A percentile compares a stretch with the other conserved stretches of the same genome.
These are phyloP conservation scores for Eumeta japonica DNA, from an alignment of 1,140 invertebrate genomes.

Conservation along the genomic window DNA sequence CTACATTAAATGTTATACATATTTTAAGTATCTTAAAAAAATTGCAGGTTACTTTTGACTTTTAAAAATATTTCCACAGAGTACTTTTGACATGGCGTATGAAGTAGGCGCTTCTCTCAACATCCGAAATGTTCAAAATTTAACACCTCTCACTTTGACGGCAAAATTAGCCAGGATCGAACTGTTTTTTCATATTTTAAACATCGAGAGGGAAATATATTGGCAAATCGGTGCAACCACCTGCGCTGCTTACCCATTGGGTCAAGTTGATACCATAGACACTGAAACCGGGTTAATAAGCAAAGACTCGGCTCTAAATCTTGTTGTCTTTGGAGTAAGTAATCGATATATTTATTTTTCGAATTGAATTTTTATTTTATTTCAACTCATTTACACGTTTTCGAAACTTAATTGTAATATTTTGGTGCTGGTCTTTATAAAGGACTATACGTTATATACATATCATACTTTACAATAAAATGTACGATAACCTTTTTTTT, in stretches of 20 bases:
- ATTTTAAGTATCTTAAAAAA: too few relatives aligned
- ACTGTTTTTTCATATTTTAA: constrained; percentile 94
- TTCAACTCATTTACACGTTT: too few relatives aligned
- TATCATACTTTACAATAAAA: too few relatives aligned
- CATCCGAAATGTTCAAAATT: constrained; percentile 81
- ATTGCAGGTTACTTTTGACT: too few relatives aligned
- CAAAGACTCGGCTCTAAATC: constrained; percentile 89
- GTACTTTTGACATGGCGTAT: constrained; percentile 92
- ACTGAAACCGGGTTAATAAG: constrained; percentile 87
- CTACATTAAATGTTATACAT: too few relatives aligned
- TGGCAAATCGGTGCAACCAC: constrained; percentile 96
- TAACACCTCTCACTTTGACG: constrained; percentile 91
- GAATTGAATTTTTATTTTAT: too few relatives aligned
- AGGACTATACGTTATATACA: too few relatives aligned
- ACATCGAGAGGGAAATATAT: constrained; percentile 92
- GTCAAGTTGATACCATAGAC: constrained; percentile 94
- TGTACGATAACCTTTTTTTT: not conserved
- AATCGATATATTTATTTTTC: too few relatives aligned
- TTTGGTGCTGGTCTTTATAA: too few relatives aligned
- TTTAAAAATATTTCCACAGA: too few relatives aligned
- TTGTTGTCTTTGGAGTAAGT: constrained; percentile 97
- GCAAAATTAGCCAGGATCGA: constrained; percentile 91
- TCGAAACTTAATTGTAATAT: too few relatives aligned
- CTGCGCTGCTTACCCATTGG: constrained; percentile 95
- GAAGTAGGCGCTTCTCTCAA: constrained; percentile 85